phyloP scores from a whole-genome alignment of 2,113 vertebrate genomes.

The Pseudorectes ferrugineus region DNA sequence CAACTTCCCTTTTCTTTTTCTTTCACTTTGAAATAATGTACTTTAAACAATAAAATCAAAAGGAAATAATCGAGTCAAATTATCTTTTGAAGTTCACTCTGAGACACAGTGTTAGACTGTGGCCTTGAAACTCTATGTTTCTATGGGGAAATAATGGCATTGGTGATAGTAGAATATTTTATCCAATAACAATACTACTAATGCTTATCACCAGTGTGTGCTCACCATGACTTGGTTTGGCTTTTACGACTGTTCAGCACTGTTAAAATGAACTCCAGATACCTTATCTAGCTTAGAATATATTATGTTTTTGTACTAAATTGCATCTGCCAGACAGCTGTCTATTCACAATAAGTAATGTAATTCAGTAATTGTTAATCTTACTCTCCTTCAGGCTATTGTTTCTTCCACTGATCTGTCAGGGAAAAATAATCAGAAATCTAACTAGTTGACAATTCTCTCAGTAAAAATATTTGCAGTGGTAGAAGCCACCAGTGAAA shows the following conservation, averaged over 20 bases:
- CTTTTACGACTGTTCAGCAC: neutral
- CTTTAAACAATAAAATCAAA: conserved; percentile 60
- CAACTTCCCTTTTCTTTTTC: conserved; percentile 14
- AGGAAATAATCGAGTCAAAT: neutral
- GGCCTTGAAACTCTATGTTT: conserved; percentile 39
- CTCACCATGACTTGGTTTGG: neutral
- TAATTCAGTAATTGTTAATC: neutral
- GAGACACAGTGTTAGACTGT: conserved; percentile 42
- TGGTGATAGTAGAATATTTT: conserved; percentile 43
- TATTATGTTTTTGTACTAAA: neutral
- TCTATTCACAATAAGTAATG: neutral
- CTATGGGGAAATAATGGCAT: conserved; percentile 34
- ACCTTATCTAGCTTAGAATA: neutral
- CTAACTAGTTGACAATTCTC: neutral
- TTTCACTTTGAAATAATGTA: conserved; percentile 29
- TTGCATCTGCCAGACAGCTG: neutral
- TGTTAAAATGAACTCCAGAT: neutral
- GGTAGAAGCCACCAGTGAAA: neutral
- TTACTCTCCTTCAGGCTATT: neutral
- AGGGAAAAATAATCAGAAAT: neutral
- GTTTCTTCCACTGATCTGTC: neutral
- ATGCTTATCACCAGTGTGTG: conserved; percentile 1
- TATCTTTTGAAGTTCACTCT: neutral
- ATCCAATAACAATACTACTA: conserved; percentile 22
- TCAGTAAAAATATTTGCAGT: neutral